Base-by-base conservation (phyloP, 2,797 vertebrate species). In the Schizopygopsis malacanthus region DNA sequence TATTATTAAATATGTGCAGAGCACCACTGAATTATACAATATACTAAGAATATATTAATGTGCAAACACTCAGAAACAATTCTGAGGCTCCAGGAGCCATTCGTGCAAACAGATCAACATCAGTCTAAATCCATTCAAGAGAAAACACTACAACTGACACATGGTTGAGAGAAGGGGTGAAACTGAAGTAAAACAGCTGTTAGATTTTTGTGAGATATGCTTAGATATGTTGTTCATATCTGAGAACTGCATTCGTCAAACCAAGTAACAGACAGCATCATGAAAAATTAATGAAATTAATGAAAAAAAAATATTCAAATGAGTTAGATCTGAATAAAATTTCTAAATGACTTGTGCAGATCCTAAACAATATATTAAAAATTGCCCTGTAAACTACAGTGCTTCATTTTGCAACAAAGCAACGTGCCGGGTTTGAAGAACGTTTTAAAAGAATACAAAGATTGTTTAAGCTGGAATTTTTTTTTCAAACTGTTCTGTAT, bases 11-110 rank as follows among this genome's bases (percentile, higher is more conserved):
- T 54, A 45, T 78, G 61, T 77, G n/a, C 22, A 84, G 47, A 16
- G 63, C 10, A 43, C 61, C 63, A 70, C 11, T 8, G 10, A 43
- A 45, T 11, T 77, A 70, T 61, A 84, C 15, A 67, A 43, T 56
- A 84, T 9, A 69, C 50, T 70, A 50, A 77, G 45, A 84, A 41
- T 69, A 33, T 84, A 12, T 69, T 54, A 39, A 54, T 47, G 47
- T 69, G 82, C 47, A 84, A 84, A 77, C 45, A 77, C 73, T 41
- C 20, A n/a, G 6, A 69, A 63, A 75, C 41, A 80, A 47, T 50
- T 33, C 33, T 33, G 33, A 33, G 33, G 33, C 33, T 33, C 33
- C 33, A 33, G 6, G 20, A 79, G 56, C 25, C 39, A 8, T 69
- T 67, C 61, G 7, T 67, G 43, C 43, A 69, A 69, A 69, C 43